phyloP scores from a whole-genome alignment of 2,888 invertebrate genomes.

The Polydrusus cervinus region DNA sequence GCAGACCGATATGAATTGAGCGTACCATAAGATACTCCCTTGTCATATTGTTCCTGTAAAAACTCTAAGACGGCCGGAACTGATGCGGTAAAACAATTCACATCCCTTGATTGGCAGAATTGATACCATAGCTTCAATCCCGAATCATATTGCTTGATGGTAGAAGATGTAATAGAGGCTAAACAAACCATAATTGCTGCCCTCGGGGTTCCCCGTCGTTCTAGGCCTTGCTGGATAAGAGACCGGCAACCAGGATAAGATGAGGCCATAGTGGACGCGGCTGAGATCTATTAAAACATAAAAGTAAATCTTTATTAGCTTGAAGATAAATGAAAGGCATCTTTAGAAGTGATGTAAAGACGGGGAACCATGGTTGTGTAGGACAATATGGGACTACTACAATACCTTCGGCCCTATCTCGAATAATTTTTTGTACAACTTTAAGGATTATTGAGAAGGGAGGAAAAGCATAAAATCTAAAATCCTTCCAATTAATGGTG shows the following conservation, averaged over 20 bases:
- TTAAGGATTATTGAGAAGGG: too few relatives aligned
- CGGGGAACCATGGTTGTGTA: too few relatives aligned
- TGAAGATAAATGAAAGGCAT: too few relatives aligned
- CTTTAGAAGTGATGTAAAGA: too few relatives aligned
- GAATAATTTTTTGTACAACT: too few relatives aligned
- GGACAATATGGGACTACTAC: too few relatives aligned
- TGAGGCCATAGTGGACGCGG: too few relatives aligned
- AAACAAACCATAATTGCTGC: conserved; percentile 35
- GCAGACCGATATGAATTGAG: conserved; percentile 54
- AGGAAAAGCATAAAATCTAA: too few relatives aligned
- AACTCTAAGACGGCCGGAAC: conserved; percentile 38
- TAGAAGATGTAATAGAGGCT: conserved; percentile 42
- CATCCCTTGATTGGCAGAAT: conserved; percentile 32
- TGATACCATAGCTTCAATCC: conserved; percentile 42
- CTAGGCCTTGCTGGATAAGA: conserved; percentile 49
- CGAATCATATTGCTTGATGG: conserved; percentile 44
- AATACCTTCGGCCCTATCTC: too few relatives aligned
- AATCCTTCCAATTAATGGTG: too few relatives aligned
- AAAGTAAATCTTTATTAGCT: too few relatives aligned
- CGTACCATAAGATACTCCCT: conserved; percentile 51
- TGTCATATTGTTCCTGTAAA: conserved; percentile 36
- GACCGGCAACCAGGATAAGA: conserved; percentile 47
- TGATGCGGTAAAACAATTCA: conserved; percentile 28
- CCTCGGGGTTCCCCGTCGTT: conserved; percentile 31
- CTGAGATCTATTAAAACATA: too few relatives aligned